phyloP scores from a whole-genome alignment of 1,140 invertebrate species.

The Caenorhabditis tropicalis region DNA sequence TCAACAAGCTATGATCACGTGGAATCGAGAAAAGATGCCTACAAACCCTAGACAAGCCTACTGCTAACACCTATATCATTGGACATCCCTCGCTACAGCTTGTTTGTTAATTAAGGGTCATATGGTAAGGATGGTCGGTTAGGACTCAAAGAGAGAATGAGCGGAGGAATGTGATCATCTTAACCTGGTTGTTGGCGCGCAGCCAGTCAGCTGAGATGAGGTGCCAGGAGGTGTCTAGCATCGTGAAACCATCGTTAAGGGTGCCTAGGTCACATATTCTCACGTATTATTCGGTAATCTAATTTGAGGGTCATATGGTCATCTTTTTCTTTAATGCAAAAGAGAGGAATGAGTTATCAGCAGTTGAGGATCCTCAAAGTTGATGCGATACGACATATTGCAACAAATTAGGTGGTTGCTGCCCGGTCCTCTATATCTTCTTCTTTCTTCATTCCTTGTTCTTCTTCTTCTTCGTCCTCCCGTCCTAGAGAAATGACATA shows the following conservation, averaged over 20 bases:
- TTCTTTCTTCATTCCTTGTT: slow-evolving; percentile 13
- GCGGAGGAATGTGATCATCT: slow-evolving; percentile 38
- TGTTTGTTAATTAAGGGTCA: slow-evolving; percentile 42
- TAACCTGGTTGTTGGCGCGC: slow-evolving; percentile 40
- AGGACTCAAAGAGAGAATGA: slow-evolving; percentile 22
- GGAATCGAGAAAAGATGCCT: neutral
- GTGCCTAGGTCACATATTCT: neutral
- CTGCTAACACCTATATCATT: neutral
- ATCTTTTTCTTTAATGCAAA: neutral
- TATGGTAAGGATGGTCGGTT: slow-evolving; percentile 40
- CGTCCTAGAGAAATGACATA: neutral
- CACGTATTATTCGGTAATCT: neutral
- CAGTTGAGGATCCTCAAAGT: too few species aligned
- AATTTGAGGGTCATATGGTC: neutral
- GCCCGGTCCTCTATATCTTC: neutral
- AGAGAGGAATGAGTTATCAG: neutral
- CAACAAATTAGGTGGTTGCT: neutral
- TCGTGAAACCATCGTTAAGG: neutral
- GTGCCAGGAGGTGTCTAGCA: slow-evolving; percentile 27
- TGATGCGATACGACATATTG: neutral
- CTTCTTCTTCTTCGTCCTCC: slow-evolving; percentile 3
- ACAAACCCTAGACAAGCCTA: neutral
- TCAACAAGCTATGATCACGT: slow-evolving; percentile 6
- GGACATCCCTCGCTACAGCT: neutral
- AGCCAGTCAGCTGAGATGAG: slow-evolving; percentile 38